Evolutionary conservation across 1,140 invertebrate species (phyloP), one percentile per base, ranked within the genome.

Genomic region (Globodera rostochiensis): DNA sequence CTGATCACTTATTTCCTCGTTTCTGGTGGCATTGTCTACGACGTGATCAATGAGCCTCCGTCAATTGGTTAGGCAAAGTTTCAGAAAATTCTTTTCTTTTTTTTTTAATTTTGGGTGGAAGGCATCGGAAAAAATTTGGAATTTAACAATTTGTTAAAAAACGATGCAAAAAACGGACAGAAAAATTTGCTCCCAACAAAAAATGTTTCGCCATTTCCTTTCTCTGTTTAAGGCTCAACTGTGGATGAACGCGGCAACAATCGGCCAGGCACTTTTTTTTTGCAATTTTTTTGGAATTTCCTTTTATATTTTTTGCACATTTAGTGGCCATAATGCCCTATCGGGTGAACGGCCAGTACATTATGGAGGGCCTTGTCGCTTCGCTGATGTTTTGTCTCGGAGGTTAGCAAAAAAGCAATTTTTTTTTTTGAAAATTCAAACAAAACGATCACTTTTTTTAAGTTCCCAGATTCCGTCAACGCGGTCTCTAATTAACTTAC

Each of bases 1-100:
- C 91, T 98, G 60, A 91, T 95, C 36, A 97, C 96, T 4, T 99
- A 99, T 91, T 99, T 99, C 91, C 91, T 99, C 82, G 96, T 99
- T 64, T 98, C 96, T 77, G 97, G 96, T 93, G 96, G 96, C 96
- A 92, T 93, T 91, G 87, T 84, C 78, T 86, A 86, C 74, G 85
- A 86, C 57, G 78, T 84, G 50, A 88, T 87, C 78, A 87, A 87
- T 73, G 87, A 87, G 49, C 86, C 86, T 11, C 86, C 87, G 64
- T 76, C 73, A 46, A 88, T 88, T 64, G 86, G 86, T 69, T 80
- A 80, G 19, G 57, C 47, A 15, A 83, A 87, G 9, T 85, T 87
- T 77, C 86, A 87, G 69, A 70, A 86, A 36, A 87, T 82, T 25
- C 25, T 25, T 25, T 1, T 25, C 25, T 25, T 25, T 25, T 73